A percentile compares a stretch with the other conserved stretches of the same genome.
These are phyloP conservation scores for Syrista parreyssii DNA, from an alignment of 2,888 invertebrate species.

Conservation along the genomic window DNA sequence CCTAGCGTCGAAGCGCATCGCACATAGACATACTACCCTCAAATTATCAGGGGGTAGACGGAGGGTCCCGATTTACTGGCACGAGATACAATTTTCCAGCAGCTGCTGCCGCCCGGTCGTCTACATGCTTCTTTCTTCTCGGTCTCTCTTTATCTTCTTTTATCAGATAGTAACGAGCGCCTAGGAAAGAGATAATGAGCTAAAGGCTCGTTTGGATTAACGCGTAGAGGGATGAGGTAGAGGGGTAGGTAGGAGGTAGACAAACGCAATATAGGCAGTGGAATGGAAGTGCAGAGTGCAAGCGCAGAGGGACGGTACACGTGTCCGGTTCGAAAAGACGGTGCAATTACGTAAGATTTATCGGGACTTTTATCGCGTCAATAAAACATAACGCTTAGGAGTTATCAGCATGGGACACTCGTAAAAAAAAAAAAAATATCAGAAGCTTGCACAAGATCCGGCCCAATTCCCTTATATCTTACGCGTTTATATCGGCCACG, in stretches of 20 bases:
- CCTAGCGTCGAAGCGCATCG: background rate
- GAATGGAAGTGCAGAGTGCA: background rate
- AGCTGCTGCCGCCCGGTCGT: background rate
- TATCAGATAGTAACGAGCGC: background rate
- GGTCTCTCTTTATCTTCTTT: background rate
- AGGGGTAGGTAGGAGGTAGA: background rate
- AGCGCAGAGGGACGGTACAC: background rate
- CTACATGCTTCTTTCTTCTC: background rate
- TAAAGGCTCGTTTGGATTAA: background rate
- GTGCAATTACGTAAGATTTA: slow-evolving; percentile 11
- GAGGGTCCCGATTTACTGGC: background rate
- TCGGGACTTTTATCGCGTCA: slow-evolving; percentile 13
- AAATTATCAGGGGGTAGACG: background rate
- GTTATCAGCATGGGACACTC: slow-evolving; percentile 17
- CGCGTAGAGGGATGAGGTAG: background rate
- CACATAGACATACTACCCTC: background rate
- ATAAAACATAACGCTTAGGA: slow-evolving; percentile 15
- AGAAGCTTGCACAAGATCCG: slow-evolving; percentile 6
- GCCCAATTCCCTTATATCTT: slow-evolving; percentile 14
- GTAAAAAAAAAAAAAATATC: slow-evolving; percentile 13
- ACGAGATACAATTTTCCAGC: background rate
- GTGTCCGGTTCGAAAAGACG: background rate
- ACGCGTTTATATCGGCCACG: background rate
- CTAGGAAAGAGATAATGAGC: background rate
- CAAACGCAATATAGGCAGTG: background rate